Percentiles rank a stretch among this genome's conserved stretches.
phyloP scores from a whole-genome alignment of 1,140 invertebrate species.

The Coboldia fuscipes region DNA sequence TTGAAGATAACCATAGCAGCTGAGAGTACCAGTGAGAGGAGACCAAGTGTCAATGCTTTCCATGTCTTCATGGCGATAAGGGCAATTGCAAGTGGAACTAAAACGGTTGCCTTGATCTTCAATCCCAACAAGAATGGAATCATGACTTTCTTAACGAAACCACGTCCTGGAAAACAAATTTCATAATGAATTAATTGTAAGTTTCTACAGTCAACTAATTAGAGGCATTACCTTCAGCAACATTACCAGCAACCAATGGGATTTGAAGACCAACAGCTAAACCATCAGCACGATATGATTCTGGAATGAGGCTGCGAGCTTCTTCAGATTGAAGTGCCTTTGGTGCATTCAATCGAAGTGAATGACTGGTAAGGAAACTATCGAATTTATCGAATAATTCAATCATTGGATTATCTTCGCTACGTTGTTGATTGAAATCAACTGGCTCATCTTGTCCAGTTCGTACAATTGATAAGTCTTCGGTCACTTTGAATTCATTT shows the following conservation, averaged over 20 bases:
- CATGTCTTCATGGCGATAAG: conserved; percentile 68
- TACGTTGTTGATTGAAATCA: background rate
- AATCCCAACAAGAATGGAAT: conserved; percentile 63
- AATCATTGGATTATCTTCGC: conserved; percentile 7
- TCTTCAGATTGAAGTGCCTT: conserved; percentile 29
- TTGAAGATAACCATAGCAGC: conserved; percentile 67
- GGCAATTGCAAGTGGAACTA: conserved; percentile 55
- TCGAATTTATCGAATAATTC: conserved; percentile 38
- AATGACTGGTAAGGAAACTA: conserved; percentile 36
- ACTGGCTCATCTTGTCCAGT: conserved; percentile 23
- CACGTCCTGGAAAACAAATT: conserved; percentile 31
- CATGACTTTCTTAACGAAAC: conserved; percentile 61
- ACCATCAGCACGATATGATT: conserved; percentile 33
- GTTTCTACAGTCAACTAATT: conserved; percentile 6
- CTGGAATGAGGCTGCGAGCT: conserved; percentile 34
- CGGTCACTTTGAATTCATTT: conserved; percentile 45
- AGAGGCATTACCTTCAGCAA: conserved; percentile 28
- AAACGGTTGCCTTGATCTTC: conserved; percentile 62
- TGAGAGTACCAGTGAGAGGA: conserved; percentile 59
- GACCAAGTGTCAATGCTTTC: conserved; percentile 64
- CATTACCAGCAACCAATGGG: conserved; percentile 35
- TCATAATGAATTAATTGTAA: conserved; percentile 8
- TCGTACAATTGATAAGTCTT: conserved; percentile 44
- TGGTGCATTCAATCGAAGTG: conserved; percentile 36
- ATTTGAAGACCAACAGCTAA: conserved; percentile 42